Evolutionary conservation across 2,113 vertebrate genomes (phyloP).

Genomic region (Coptodon bakossiorum): DNA sequence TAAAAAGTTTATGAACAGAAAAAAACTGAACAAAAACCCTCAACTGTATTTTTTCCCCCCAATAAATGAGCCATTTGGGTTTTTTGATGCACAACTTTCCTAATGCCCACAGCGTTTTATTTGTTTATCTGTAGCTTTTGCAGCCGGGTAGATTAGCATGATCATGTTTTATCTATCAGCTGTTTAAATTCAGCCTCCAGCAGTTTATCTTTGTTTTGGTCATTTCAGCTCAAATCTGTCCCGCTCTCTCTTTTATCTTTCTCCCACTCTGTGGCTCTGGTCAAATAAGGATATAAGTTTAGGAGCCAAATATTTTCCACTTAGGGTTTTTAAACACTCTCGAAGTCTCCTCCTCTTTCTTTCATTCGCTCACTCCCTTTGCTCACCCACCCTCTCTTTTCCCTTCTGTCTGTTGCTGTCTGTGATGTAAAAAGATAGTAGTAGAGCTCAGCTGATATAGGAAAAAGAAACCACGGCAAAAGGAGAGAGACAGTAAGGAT

Average conservation of each 20-base stretch:
- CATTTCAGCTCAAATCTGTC: constrained; percentile 19
- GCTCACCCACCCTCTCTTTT: not conserved
- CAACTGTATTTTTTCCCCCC: accelerated
- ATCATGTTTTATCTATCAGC: not conserved
- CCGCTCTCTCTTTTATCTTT: not conserved
- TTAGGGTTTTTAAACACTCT: constrained; percentile 55
- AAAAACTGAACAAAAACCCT: not conserved
- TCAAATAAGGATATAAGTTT: constrained; percentile 70
- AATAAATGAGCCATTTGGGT: not conserved
- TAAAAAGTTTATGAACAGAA: not conserved
- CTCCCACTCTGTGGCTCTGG: constrained; percentile 33
- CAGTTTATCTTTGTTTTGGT: constrained; percentile 5
- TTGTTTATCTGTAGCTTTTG: not conserved
- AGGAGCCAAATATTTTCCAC: constrained; percentile 67
- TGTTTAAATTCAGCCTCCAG: not conserved
- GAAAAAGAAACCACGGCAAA: not conserved
- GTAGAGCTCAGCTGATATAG: constrained; percentile 31
- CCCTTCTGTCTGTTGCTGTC: constrained; percentile 4
- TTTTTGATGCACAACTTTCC: not conserved
- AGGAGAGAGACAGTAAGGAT: not conserved
- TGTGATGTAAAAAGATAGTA: constrained; percentile 38
- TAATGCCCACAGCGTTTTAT: not conserved
- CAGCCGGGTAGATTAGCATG: not conserved
- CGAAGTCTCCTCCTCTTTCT: constrained; percentile 49
- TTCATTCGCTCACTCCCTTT: not conserved